phyloP scores from a whole-genome alignment of 2,113 vertebrate genomes.

The Boleophthalmus pectinirostris region DNA sequence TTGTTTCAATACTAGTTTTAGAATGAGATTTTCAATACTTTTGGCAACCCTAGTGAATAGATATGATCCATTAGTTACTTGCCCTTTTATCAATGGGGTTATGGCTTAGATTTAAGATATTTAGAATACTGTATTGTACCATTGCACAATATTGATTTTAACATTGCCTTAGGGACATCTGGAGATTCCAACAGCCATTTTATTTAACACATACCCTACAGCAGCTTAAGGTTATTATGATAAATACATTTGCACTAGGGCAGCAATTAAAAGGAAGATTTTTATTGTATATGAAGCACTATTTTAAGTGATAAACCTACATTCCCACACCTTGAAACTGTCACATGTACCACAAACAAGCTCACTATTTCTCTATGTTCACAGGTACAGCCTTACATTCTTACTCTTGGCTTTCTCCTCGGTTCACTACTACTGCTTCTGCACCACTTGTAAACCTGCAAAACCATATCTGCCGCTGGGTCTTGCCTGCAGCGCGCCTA shows the following conservation, averaged over 20 bases:
- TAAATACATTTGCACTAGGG: too few relatives aligned
- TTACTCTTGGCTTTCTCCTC: neutral
- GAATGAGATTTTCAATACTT: too few relatives aligned
- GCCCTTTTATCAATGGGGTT: neutral
- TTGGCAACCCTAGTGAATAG: neutral
- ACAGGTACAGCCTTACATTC: neutral
- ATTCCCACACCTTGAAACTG: neutral
- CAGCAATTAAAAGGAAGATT: too few relatives aligned
- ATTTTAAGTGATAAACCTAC: neutral
- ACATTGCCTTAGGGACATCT: neutral
- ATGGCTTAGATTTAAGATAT: neutral
- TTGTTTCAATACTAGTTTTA: too few relatives aligned
- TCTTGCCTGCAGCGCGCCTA: constrained; percentile 5
- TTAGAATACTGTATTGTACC: neutral
- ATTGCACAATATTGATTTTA: neutral
- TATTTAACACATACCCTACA: neutral
- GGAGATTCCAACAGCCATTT: neutral
- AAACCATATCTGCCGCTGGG: constrained; percentile 1
- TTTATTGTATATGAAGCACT: neutral
- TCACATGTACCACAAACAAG: neutral
- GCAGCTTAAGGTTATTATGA: neutral
- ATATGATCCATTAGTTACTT: neutral
- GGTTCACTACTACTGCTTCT: constrained; percentile 9
- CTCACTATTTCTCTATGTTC: neutral
- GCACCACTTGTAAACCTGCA: constrained; percentile 1